A percentile compares a stretch with the other conserved stretches of the same genome.
Conservation (phyloP, 2,888 invertebrate genomes). For the Dryocosmus kuriphilus region DNA sequence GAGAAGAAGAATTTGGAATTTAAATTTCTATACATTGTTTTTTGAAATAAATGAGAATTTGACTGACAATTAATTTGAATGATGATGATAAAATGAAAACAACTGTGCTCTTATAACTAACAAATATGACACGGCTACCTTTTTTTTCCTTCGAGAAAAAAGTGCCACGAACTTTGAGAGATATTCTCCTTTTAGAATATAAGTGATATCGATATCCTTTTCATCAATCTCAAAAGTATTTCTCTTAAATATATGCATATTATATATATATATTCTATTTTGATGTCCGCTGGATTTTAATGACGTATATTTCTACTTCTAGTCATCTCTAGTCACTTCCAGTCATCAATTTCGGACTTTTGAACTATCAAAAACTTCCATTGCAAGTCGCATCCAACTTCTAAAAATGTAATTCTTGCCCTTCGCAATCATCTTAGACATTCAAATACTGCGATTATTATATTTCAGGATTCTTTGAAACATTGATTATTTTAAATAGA, state of each 20-base stretch:
- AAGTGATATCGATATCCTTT: conserved; percentile 23
- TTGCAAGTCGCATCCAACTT: conserved; percentile 7
- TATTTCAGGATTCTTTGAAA: not conserved
- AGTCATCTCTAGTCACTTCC: conserved; percentile 22
- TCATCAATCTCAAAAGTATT: conserved; percentile 23
- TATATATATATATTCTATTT: conserved; percentile 27
- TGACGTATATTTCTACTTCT: conserved; percentile 27
- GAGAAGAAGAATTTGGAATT: not conserved
- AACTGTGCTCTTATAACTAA: conserved; percentile 16
- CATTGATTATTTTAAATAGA: not conserved
- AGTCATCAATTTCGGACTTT: conserved; percentile 28
- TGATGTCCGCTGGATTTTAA: conserved; percentile 15
- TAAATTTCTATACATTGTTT: not conserved
- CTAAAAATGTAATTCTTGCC: conserved; percentile 17
- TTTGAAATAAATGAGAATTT: not conserved
- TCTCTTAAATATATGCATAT: conserved; percentile 16
- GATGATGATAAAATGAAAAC: not conserved
- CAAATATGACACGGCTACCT: conserved; percentile 31
- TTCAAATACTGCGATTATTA: conserved; percentile 14
- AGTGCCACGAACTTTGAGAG: conserved; percentile 26
- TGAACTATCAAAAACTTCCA: conserved; percentile 6
- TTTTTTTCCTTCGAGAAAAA: conserved; percentile 35
- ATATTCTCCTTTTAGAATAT: conserved; percentile 28
- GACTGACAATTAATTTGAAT: not conserved
- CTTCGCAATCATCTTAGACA: conserved; percentile 1